Percentiles rank a stretch among this genome's conserved stretches.
Evolutionary conservation across 2,888 invertebrate species (phyloP).

Genomic region (Antitype chi): DNA sequence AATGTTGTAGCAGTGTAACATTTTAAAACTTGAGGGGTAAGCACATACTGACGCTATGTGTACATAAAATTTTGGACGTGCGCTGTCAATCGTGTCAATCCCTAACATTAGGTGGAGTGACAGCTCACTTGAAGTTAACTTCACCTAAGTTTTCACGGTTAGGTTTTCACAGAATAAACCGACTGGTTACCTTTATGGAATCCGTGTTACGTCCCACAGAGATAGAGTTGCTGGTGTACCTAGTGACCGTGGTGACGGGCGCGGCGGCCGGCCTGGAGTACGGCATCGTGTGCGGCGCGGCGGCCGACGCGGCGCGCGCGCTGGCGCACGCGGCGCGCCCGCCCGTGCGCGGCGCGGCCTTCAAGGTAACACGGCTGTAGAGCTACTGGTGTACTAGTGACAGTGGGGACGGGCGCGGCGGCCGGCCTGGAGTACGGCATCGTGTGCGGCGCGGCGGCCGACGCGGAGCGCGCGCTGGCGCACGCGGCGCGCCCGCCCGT

Average conservation of each 20-base stretch:
- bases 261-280: constrained; percentile 94
- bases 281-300: constrained; percentile 95
- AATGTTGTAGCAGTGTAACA: no score
- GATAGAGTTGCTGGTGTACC: constrained; percentile 82
- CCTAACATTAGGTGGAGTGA: neutral
- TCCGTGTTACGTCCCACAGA: constrained; percentile 67
- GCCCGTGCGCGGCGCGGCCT: constrained; percentile 36
- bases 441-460: constrained; percentile 93
- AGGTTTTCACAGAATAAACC: neutral
- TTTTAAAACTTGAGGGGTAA: no score
- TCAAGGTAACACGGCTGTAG: constrained; percentile 76
- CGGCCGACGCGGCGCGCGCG: constrained; percentile 93
- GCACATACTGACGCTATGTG: no score
- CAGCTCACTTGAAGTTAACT: neutral
- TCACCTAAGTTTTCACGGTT: no score
- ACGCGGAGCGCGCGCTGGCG: constrained; percentile 93
- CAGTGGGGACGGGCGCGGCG: constrained; percentile 93
- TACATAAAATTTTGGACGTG: neutral
- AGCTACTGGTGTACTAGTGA: constrained; percentile 88
- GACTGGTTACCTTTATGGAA: neutral
- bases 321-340: constrained; percentile 94
- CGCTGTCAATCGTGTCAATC: neutral
- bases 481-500: constrained; percentile 92
- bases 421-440: constrained; percentile 96
- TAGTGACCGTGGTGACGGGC: constrained; percentile 93